Evolutionary conservation across 2,797 vertebrate species (phyloP).

Genomic region (Garrulus glandarius): DNA sequence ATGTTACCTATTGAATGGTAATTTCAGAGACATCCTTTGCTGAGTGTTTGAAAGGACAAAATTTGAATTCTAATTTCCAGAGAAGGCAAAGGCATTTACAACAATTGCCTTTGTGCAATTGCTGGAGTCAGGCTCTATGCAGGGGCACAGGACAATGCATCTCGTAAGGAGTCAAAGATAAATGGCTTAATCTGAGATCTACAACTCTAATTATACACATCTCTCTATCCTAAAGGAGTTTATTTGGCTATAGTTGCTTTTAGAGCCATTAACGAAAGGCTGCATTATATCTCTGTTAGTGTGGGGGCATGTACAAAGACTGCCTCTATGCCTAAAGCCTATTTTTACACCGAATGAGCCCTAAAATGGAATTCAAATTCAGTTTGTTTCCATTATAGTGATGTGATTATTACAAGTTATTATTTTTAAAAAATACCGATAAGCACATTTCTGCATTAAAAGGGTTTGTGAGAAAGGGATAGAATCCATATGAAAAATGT

Average conservation of each 20-base stretch:
- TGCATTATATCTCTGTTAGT: constrained; percentile 20
- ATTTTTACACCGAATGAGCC: neutral
- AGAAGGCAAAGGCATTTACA: constrained; percentile 21
- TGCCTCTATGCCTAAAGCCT: neutral
- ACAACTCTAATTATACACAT: constrained; percentile 35
- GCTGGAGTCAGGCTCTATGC: neutral
- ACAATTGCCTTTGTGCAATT: constrained; percentile 18
- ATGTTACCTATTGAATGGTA: neutral
- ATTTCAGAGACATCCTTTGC: constrained; percentile 1
- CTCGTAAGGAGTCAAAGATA: constrained; percentile 24
- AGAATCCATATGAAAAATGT: neutral
- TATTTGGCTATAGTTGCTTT: constrained; percentile 31
- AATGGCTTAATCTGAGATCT: constrained; percentile 36
- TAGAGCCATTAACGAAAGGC: constrained; percentile 15
- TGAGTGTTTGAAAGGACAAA: constrained; percentile 39
- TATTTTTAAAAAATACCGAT: neutral
- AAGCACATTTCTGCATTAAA: neutral
- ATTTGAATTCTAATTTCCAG: constrained; percentile 57
- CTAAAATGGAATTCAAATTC: constrained; percentile 23
- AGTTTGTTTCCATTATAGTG: neutral
- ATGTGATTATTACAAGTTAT: neutral
- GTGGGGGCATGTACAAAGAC: neutral
- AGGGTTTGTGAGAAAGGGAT: neutral
- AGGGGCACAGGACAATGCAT: constrained; percentile 26
- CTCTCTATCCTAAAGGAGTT: neutral